Conservation (phyloP, 2,888 invertebrate species). For the Ditylenchus weischeri region DNA sequence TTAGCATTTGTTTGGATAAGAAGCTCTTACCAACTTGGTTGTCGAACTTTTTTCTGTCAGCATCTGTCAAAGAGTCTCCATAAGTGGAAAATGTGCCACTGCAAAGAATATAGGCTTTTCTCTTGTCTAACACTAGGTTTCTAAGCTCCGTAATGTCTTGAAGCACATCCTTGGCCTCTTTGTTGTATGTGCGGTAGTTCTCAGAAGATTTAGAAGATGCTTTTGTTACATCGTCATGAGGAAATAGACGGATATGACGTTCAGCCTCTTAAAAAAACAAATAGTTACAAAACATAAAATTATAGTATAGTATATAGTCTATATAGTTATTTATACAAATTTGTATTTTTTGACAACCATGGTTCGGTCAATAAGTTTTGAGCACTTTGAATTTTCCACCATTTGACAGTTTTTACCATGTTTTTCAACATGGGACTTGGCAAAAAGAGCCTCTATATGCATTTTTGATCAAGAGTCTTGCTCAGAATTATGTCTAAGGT, state of each 20-base stretch:
- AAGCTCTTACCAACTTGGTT: constrained; percentile 31
- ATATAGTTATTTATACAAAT: too few relatives aligned
- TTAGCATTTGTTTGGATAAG: too few relatives aligned
- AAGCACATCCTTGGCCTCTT: constrained; percentile 34
- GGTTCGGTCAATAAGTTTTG: too few relatives aligned
- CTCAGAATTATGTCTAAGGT: too few relatives aligned
- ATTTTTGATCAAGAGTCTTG: too few relatives aligned
- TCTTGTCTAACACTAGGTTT: constrained; percentile 40
- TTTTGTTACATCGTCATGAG: constrained; percentile 2
- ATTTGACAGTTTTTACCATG: too few relatives aligned
- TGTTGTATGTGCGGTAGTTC: constrained; percentile 32
- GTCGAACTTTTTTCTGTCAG: constrained; percentile 40
- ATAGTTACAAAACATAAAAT: background rate
- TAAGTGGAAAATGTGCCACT: constrained; percentile 34
- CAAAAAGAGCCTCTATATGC: too few relatives aligned
- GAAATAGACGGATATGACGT: constrained; percentile 1
- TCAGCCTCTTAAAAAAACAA: background rate
- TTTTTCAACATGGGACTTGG: too few relatives aligned
- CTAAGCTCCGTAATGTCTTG: constrained; percentile 35
- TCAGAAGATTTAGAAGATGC: constrained; percentile 26
- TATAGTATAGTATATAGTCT: constrained; percentile 2
- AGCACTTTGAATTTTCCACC: too few relatives aligned
- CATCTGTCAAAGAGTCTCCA: constrained; percentile 35
- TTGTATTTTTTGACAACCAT: too few relatives aligned
- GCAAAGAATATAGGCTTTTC: constrained; percentile 36